These are phyloP conservation scores for Batillaria attramentaria DNA, from an alignment of 1,140 invertebrate species.

Conservation along the genomic window DNA sequence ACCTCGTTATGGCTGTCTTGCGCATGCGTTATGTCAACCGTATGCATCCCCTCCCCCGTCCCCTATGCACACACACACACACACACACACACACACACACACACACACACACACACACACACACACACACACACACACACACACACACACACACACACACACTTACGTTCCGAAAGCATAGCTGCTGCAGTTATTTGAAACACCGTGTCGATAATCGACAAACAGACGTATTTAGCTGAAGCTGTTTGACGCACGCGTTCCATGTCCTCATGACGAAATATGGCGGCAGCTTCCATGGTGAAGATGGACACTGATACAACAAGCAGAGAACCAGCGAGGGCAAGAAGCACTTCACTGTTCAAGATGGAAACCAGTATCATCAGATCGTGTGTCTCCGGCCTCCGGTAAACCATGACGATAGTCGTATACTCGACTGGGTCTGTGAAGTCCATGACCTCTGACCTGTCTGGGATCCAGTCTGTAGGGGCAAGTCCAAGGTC, in stretches of 20 bases:
- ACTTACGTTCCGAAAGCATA: not conserved
- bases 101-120: not conserved
- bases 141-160: not conserved
- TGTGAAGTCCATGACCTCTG: not conserved
- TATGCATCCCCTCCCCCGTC: no score
- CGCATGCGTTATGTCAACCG: no score
- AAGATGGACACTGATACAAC: not conserved
- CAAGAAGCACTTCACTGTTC: not conserved
- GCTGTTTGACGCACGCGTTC: not conserved
- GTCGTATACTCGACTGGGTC: not conserved
- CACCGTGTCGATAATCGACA: not conserved
- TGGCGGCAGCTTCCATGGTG: not conserved
- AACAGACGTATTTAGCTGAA: not conserved
- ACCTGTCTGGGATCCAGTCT: not conserved
- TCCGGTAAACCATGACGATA: not conserved
- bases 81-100: no score
- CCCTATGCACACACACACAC: no score
- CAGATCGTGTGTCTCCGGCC: not conserved
- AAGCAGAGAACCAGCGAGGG: not conserved
- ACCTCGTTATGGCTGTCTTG: no score
- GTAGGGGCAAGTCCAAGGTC: not conserved
- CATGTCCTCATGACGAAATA: not conserved
- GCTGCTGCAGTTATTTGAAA: not conserved
- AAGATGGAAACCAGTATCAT: not conserved
- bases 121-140: not conserved